Base-by-base conservation (phyloP, 1,140 invertebrate species). In the Venturia canescens region DNA sequence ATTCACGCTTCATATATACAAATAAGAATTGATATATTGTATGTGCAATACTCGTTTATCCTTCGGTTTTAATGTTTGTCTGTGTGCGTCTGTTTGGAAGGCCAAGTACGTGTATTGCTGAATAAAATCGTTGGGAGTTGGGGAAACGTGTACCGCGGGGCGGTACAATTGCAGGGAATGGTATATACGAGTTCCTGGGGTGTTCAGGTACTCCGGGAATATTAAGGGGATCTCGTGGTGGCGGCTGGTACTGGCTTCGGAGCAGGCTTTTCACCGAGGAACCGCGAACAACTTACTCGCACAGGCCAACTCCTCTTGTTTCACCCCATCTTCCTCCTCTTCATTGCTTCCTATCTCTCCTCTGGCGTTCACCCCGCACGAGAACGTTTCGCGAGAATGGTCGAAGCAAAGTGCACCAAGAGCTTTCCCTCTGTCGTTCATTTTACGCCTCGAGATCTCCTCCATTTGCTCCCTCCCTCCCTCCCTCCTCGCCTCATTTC, bases 241-340 rank as follows among this genome's bases (percentile, higher is more conserved):
- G 69, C 77, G 53, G 72, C 31, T 80, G 79, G 79, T 71, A 69
- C 66, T 48, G 48, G 71, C 44, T 38, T 26, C 29, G n/a, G 80
- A 82, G n/a, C n/a, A 44, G 78, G 82, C 72, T 86, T 87, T 87
- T 83, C 85, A 82, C 84, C 82, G 83, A 83, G 84, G 83, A 90
- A 89, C 89, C 89, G 84, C 87, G 85, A 88, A 91, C 90, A 89
- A 90, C 89, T 89, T 88, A 86, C 86, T 90, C 85, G 72, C 13
- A n/a, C 81, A 75, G 50, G 83, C 75, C 75, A 66, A 23, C 13
- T 80, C 26, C 21, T 23, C n/a, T 60, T 29, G 15, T 18, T 26
- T 66, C 18, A 23, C 23, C 60, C 53, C 21, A 23, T 57, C 18
- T n/a, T n/a, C 16, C 21, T 23, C n/a, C 70, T 29, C 29, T 18